Evolutionary conservation across 2,797 vertebrate genomes (phyloP).

Genomic region (Pygocentrus nattereri): DNA sequence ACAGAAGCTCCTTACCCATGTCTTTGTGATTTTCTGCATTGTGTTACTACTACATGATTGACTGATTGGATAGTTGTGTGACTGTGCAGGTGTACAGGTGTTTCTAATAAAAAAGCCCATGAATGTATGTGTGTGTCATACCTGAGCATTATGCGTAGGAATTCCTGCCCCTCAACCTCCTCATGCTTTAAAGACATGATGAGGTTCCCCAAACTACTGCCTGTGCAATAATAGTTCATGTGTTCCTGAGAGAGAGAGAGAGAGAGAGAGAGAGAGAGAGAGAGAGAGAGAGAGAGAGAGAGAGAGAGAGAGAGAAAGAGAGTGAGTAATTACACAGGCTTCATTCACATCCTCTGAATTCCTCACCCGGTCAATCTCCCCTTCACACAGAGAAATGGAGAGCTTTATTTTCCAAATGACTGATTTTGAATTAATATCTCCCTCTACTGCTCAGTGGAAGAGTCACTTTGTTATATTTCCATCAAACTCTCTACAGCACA

Average conservation of each 20-base stretch:
- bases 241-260: slow-evolving; percentile 84
- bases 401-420: slow-evolving; percentile 42
- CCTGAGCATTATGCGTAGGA: slow-evolving; percentile 97
- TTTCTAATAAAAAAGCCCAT: neutral
- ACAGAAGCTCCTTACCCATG: no score
- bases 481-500: slow-evolving; percentile 26
- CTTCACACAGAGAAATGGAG: neutral
- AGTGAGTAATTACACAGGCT: neutral
- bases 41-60: no score
- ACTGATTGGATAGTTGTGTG: no score
- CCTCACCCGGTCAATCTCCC: neutral
- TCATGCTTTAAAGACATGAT: slow-evolving; percentile 96
- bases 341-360: slow-evolving; percentile 29
- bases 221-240: slow-evolving; percentile 95
- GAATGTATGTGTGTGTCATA: slow-evolving; percentile 61
- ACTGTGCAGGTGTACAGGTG: neutral
- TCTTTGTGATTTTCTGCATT: no score
- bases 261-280: neutral
- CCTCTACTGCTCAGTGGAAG: slow-evolving; percentile 9
- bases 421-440: slow-evolving; percentile 26
- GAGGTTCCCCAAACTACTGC: slow-evolving; percentile 94
- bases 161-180: slow-evolving; percentile 90
- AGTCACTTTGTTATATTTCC: neutral
- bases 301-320: neutral
- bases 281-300: slow-evolving; percentile 30